Conservation (phyloP, 2,797 vertebrate genomes). For the Lateolabrax maculatus region DNA sequence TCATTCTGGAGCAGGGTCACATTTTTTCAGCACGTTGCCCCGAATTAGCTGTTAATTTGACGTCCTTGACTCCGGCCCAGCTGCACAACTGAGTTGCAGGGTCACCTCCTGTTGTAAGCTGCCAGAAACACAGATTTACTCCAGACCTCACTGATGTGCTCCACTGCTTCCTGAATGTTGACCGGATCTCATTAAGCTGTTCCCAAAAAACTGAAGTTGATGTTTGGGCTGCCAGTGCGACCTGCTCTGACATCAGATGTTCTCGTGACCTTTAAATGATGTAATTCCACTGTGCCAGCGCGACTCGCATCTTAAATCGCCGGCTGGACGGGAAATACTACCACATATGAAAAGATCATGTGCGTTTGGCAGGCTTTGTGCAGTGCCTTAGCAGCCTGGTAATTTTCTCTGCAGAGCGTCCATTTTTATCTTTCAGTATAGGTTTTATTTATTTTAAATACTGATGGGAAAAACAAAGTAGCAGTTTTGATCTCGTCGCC, state of each 20-base stretch:
- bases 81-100: slow-evolving; percentile 21
- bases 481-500: not conserved
- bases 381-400: not conserved
- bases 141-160: slow-evolving; percentile 21
- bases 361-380: not conserved
- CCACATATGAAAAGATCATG: slow-evolving; percentile 8
- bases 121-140: slow-evolving; percentile 59
- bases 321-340: slow-evolving; percentile 15
- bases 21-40: slow-evolving; percentile 53
- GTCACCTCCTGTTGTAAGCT: slow-evolving; percentile 45
- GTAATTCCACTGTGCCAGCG: slow-evolving; percentile 11
- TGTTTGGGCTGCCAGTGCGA: slow-evolving; percentile 17
- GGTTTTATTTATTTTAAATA: not conserved
- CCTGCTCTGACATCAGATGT: slow-evolving; percentile 54
- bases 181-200: slow-evolving; percentile 47
- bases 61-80: slow-evolving; percentile 35
- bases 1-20: slow-evolving; percentile 28
- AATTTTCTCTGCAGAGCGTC: not conserved
- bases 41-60: slow-evolving; percentile 44
- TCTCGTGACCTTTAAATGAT: slow-evolving; percentile 43
- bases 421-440: slow-evolving; percentile 1
- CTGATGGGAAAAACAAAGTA: not conserved
- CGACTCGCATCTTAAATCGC: slow-evolving; percentile 1
- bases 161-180: slow-evolving; percentile 20
- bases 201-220: slow-evolving; percentile 29